A percentile compares a stretch with the other conserved stretches of the same genome.
Conservation (phyloP, 1,140 invertebrate genomes). For the Megalonaias nervosa region DNA sequence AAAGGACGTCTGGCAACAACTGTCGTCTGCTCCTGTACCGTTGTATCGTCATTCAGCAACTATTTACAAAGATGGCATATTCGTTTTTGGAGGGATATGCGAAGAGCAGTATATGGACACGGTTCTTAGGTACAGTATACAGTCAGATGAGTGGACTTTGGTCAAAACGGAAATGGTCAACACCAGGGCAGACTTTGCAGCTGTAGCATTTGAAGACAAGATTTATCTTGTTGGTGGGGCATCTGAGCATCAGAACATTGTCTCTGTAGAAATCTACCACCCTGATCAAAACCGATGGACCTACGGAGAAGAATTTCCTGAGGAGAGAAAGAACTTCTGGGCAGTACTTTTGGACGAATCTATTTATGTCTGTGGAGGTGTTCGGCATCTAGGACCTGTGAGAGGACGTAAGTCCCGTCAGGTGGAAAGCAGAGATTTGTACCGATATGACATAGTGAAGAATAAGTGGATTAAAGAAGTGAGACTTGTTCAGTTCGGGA, state of each 20-base stretch:
- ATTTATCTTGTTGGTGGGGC: constrained; percentile 58
- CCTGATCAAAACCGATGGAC: constrained; percentile 54
- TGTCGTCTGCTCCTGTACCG: constrained; percentile 50
- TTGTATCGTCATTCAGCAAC: constrained; percentile 53
- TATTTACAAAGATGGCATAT: constrained; percentile 44
- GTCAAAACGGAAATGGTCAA: constrained; percentile 49
- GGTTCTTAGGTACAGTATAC: constrained; percentile 50
- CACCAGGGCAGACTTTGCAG: constrained; percentile 46
- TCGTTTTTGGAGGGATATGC: constrained; percentile 56
- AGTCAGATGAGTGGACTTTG: constrained; percentile 49
- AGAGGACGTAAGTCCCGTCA: constrained; percentile 34
- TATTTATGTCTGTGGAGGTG: constrained; percentile 58
- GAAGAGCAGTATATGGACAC: constrained; percentile 49
- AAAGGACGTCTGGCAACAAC: constrained; percentile 43
- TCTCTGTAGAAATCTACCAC: constrained; percentile 53
- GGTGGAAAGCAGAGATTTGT: constrained; percentile 55
- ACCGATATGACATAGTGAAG: constrained; percentile 45
- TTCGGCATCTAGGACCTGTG: constrained; percentile 33
- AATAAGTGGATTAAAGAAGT: constrained; percentile 49
- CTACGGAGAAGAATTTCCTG: constrained; percentile 53
- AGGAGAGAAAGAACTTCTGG: constrained; percentile 53
- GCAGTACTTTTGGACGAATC: constrained; percentile 32
- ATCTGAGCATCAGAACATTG: constrained; percentile 42
- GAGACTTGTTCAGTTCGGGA: constrained; percentile 51
- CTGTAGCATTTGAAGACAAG: constrained; percentile 45